Conservation (phyloP, 2,113 vertebrate species). For the Notothenia rossii region DNA sequence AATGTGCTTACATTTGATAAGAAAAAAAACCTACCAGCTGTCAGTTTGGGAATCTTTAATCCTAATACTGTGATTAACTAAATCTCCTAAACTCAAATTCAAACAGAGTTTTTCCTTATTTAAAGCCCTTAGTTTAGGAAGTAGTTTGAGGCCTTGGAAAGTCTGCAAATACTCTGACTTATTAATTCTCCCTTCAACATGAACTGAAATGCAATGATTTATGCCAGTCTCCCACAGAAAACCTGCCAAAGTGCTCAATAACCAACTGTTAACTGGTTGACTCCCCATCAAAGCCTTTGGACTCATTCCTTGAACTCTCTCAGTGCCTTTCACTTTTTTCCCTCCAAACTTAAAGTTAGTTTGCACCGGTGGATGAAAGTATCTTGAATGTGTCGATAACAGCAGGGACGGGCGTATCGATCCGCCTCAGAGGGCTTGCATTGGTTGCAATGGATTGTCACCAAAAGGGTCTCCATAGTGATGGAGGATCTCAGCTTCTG, state of each 20-base stretch:
- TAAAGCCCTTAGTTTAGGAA: not conserved
- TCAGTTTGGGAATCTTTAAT: not conserved
- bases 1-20: not conserved
- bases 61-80: not conserved
- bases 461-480: slow-evolving; percentile 26
- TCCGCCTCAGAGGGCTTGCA: slow-evolving; percentile 18
- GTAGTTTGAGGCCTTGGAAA: not conserved
- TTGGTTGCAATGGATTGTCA: slow-evolving; percentile 47
- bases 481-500: not conserved
- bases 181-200: not conserved
- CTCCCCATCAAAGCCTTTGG: not conserved
- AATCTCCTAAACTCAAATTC: too few relatives aligned
- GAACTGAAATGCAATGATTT: not conserved
- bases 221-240: not conserved
- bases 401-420: slow-evolving; percentile 17
- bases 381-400: slow-evolving; percentile 34
- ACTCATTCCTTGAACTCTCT: not conserved
- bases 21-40: not conserved
- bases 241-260: not conserved
- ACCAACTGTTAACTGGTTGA: not conserved
- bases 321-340: not conserved
- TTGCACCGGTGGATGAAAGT: slow-evolving; percentile 15
- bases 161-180: not conserved
- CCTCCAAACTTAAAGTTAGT: not conserved
- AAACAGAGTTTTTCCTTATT: not conserved